Base-by-base conservation (phyloP, 2,888 invertebrate genomes). In the Venusia cambrica region DNA sequence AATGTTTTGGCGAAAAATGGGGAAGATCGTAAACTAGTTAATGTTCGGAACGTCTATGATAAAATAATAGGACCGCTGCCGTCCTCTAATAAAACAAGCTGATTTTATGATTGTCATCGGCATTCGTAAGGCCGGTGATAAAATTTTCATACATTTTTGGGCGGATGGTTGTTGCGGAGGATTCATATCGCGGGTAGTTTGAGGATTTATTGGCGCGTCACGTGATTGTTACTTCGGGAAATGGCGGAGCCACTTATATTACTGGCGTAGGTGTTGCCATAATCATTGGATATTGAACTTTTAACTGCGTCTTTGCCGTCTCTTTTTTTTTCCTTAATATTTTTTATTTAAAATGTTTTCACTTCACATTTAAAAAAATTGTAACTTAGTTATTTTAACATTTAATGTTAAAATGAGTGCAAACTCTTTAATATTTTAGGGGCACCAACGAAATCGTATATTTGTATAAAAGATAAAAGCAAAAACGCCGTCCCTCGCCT, bases 91-190 rank as follows among this genome's bases (percentile, higher is more conserved):
- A 57, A 54, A 56, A 54, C 46, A 50, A 47, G 44, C 38, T 29
- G 32, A 41, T 38, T 51, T 63, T 65, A 63, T 54, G 60, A 54
- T 51, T 48, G 51, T 41, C 48, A 45, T 45, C 31, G 41, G 27
- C 12, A 26, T 10, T 50, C 56, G 51, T 63, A 61, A 61, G 57
- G 50, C 51, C 34, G 46, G 49, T 48, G 43, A 51, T 63, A 61
- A 62, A 62, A 53, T 51, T 33, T 55, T 56, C 49, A 47, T 51
- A 45, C 41, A 54, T 51, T 51, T 47, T 44, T 48, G 41, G 41
- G 30, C 18, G 29, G 40, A 38, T 35, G 28, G 21, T 21, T 32
- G 27, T 31, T 22, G 26, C 8, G 24, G 27, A 20, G n/a, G n/a
- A 35, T 38, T 41, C 38, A 31, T 34, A 38, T 14, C 26, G 28